Percentiles rank a stretch among this genome's conserved stretches.
These are phyloP conservation scores for Dasysyrphus albostriatus DNA, from an alignment of 2,888 invertebrate genomes.

Conservation along the genomic window DNA sequence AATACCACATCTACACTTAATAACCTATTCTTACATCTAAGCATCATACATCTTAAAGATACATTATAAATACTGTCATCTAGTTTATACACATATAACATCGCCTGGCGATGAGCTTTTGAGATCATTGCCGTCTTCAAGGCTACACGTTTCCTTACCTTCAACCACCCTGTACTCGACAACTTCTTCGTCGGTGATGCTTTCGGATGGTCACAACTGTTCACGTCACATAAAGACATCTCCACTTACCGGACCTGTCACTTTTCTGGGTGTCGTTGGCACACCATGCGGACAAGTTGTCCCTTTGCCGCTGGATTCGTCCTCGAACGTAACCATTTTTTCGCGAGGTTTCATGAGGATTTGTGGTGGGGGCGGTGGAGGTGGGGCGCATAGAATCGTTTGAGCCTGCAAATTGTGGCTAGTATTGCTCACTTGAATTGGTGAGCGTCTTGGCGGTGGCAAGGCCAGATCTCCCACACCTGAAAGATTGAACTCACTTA, in stretches of 20 bases:
- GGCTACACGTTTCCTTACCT: slow-evolving; percentile 75
- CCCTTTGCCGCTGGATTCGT: slow-evolving; percentile 85
- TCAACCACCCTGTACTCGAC: slow-evolving; percentile 77
- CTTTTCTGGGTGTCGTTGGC: slow-evolving; percentile 83
- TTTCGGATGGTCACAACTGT: slow-evolving; percentile 80
- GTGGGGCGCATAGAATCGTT: slow-evolving; percentile 80
- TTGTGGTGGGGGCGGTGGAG: slow-evolving; percentile 81
- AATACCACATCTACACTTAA: slow-evolving; percentile 26
- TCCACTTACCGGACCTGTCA: slow-evolving; percentile 84
- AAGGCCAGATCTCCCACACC: slow-evolving; percentile 87
- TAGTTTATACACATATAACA: slow-evolving; percentile 82
- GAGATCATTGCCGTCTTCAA: slow-evolving; percentile 77
- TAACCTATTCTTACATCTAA: slow-evolving; percentile 15
- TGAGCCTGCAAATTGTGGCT: slow-evolving; percentile 81
- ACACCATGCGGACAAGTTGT: slow-evolving; percentile 83
- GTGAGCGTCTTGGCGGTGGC: slow-evolving; percentile 84
- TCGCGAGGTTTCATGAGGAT: slow-evolving; percentile 86
- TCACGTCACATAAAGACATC: slow-evolving; percentile 93
- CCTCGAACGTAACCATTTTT: slow-evolving; percentile 93
- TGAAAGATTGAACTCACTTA: slow-evolving; percentile 92
- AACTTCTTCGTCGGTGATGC: slow-evolving; percentile 43
- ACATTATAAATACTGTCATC: slow-evolving; percentile 16
- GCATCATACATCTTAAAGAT: slow-evolving; percentile 44
- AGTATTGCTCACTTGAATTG: slow-evolving; percentile 80
- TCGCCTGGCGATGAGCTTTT: slow-evolving; percentile 82